These are phyloP conservation scores for Mus minutoides DNA, from an alignment of 2,797 vertebrate genomes.

Conservation along the genomic window DNA sequence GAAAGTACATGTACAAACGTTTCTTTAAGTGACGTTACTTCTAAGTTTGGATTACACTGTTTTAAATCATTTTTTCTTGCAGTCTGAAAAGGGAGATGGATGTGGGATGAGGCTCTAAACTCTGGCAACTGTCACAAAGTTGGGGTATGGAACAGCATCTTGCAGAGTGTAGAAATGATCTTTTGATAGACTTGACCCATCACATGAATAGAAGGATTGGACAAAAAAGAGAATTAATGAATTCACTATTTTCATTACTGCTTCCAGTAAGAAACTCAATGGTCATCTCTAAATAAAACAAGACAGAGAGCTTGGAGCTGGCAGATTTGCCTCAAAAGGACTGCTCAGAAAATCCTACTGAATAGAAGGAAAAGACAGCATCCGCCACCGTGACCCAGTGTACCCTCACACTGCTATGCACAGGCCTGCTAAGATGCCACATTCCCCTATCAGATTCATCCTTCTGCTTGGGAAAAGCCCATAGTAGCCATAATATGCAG, in stretches of 20 bases:
- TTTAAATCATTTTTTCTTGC: neutral
- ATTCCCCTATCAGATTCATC: too few relatives aligned
- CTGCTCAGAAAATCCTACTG: neutral
- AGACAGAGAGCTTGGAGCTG: neutral
- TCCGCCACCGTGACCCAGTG: neutral
- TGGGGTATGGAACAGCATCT: neutral
- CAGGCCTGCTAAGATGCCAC: neutral
- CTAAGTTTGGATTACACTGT: neutral
- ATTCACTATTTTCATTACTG: neutral
- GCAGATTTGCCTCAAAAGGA: neutral
- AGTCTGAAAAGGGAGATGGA: neutral
- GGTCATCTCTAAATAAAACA: neutral
- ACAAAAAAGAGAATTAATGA: neutral
- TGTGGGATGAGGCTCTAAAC: rapidly evolving
- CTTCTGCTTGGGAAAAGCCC: neutral
- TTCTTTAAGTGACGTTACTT: neutral
- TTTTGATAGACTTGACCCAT: too few relatives aligned
- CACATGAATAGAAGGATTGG: neutral
- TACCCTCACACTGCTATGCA: neutral
- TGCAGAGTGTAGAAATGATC: neutral
- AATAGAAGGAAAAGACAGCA: neutral
- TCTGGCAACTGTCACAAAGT: neutral
- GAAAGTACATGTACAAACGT: too few relatives aligned
- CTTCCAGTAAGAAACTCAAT: neutral
- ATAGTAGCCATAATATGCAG: neutral